A percentile compares a stretch with the other conserved stretches of the same genome.
Evolutionary conservation across 35 echinoderm and acorn worm genomes (phyloP).

Genomic region (Patiria miniata): DNA sequence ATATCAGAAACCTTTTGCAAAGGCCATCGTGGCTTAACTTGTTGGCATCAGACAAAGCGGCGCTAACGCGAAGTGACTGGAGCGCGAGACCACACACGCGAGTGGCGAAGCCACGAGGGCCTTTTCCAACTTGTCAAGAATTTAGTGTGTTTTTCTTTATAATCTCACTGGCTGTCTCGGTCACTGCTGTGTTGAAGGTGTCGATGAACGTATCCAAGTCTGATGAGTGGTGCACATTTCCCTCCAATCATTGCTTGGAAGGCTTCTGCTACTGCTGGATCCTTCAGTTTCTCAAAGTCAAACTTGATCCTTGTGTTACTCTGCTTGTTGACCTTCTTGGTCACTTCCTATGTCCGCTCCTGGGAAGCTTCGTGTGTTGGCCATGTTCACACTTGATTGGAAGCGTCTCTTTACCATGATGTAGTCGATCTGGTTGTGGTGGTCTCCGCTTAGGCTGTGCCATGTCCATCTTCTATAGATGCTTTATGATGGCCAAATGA

Average conservation of each 20-base stretch:
- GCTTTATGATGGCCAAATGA: constrained; percentile 42
- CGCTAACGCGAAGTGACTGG: no score
- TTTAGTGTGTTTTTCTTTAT: no score
- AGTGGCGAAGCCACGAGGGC: no score
- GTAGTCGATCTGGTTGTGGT: constrained; percentile 54
- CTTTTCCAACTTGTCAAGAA: no score
- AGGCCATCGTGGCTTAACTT: no score
- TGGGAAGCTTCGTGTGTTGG: constrained; percentile 33
- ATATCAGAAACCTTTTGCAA: background rate
- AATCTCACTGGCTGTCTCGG: constrained; percentile 19
- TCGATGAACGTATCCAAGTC: background rate
- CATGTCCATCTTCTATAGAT: constrained; percentile 30
- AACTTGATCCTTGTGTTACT: background rate
- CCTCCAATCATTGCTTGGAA: constrained; percentile 28
- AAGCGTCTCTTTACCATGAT: constrained; percentile 34
- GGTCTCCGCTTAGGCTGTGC: constrained; percentile 1
- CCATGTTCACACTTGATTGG: constrained; percentile 31
- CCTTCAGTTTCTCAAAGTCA: background rate
- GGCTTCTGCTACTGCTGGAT: constrained; percentile 11
- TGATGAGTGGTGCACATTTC: constrained; percentile 10
- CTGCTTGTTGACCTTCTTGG: constrained; percentile 31
- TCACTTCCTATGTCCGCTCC: constrained; percentile 47
- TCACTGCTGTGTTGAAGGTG: constrained; percentile 24
- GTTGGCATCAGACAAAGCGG: background rate
- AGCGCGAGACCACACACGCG: no score